Conservation (phyloP, 2,888 invertebrate species). For the Nephrotoma guestfalica region DNA sequence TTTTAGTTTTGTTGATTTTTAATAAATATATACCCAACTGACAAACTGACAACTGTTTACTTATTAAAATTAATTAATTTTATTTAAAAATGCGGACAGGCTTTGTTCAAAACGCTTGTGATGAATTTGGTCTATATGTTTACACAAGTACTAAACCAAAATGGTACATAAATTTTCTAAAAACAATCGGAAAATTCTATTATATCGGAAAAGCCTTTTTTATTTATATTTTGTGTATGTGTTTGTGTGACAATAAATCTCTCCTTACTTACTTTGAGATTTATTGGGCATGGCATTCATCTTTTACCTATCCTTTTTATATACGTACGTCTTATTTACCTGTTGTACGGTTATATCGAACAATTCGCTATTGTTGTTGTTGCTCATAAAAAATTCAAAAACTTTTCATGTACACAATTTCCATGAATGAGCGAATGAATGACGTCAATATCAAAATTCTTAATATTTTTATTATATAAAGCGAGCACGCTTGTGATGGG, state of each 20-base stretch:
- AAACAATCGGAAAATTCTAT: background rate
- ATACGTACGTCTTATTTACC: background rate
- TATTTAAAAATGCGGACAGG: background rate
- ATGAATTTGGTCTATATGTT: background rate
- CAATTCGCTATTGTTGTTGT: background rate
- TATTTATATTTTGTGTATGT: background rate
- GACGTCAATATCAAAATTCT: background rate
- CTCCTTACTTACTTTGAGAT: background rate
- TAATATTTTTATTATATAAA: background rate
- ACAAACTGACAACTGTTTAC: background rate
- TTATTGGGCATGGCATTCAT: background rate
- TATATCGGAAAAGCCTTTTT: background rate
- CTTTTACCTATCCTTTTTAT: background rate
- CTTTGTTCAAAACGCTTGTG: background rate
- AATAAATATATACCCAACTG: background rate
- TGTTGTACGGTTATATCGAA: background rate
- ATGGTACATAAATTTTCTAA: too few species aligned
- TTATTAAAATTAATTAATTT: background rate
- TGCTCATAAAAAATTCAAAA: background rate
- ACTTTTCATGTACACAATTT: background rate
- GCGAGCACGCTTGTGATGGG: background rate
- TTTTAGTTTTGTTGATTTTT: background rate
- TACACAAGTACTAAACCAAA: too few species aligned
- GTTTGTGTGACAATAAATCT: background rate
- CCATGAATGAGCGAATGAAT: background rate